Base-by-base conservation (phyloP, 1,140 invertebrate genomes). In the Gonatopus flavifemur region DNA sequence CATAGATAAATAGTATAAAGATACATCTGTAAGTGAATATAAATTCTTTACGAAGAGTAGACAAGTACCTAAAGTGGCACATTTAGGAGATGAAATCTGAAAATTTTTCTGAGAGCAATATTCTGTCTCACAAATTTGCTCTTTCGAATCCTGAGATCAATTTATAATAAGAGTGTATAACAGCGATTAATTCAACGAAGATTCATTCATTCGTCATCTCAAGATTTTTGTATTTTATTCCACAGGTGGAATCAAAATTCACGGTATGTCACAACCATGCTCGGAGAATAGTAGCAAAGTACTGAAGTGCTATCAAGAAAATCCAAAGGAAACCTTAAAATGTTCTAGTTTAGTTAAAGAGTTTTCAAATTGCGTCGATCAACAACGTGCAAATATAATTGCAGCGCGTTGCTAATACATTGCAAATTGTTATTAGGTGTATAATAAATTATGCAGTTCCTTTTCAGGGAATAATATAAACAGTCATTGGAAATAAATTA, bases 301-400 rank as follows among this genome's bases (percentile, higher is more conserved):
- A 3, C 54, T 81, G 3, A 73, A 80, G 47, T 83, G 81, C 48
- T 82, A 80, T 49, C 72, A 79, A 41, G 70, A 78, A 0, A 52
- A 82, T 77, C 79, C 80, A 31, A 72, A 67, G 15, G 75, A 82
- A 62, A 79, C 72, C 13, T 49, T 83, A 0, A 77, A 77, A 30
- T 83, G 81, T 69, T 69, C 78, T 3, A 65, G 69, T 36, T 66
- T 81, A 45, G 79, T 82, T 2, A 54, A 78, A 35, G 67, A 80
- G 47, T 83, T 82, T 57, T 70, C 69, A 20, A 72, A 73, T 51
- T 82, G 81, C 52, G 77, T 83, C 16, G 79, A 80, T 47, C 52
- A 70, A 56, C 70, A 76, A 46, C 73, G 80, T 31, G 53, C 65
- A 5, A 50, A 52, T 4, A 43, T 72, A 13, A 71, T 76, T 31